Evolutionary conservation across 2,113 vertebrate species (phyloP).

Genomic region (Nycticebus coucang): DNA sequence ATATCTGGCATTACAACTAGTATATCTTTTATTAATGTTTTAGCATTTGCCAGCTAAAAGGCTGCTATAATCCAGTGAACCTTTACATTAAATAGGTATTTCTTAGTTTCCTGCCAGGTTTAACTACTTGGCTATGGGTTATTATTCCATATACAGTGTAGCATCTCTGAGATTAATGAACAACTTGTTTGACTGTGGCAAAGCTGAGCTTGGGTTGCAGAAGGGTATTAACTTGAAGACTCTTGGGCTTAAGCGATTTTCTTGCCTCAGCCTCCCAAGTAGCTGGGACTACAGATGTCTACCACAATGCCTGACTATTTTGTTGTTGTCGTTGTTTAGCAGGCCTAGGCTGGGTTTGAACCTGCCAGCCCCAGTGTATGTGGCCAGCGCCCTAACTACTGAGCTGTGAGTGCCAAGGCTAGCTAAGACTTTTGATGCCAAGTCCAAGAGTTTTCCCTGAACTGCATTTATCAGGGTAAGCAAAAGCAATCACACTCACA

Average conservation of each 20-base stretch:
- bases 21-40: slow-evolving; percentile 52
- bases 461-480: not conserved
- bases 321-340: too few species aligned
- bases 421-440: not conserved
- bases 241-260: not conserved
- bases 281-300: too few species aligned
- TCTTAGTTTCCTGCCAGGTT: slow-evolving; percentile 65
- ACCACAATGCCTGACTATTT: too few species aligned
- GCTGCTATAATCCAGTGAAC: slow-evolving; percentile 59
- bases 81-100: slow-evolving; percentile 68
- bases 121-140: slow-evolving; percentile 58
- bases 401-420: not conserved
- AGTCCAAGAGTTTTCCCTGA: not conserved
- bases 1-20: not conserved
- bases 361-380: too few species aligned
- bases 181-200: not conserved
- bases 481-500: not conserved
- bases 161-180: slow-evolving; percentile 53
- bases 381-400: too few species aligned
- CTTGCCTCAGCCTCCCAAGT: too few species aligned
- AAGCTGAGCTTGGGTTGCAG: not conserved
- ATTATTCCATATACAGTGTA: slow-evolving; percentile 6
- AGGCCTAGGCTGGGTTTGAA: too few species aligned
- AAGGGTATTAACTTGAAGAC: not conserved
- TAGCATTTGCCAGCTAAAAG: slow-evolving; percentile 71